Conservation (phyloP, 2,797 vertebrate genomes). For the Gadopsis marmoratus region DNA sequence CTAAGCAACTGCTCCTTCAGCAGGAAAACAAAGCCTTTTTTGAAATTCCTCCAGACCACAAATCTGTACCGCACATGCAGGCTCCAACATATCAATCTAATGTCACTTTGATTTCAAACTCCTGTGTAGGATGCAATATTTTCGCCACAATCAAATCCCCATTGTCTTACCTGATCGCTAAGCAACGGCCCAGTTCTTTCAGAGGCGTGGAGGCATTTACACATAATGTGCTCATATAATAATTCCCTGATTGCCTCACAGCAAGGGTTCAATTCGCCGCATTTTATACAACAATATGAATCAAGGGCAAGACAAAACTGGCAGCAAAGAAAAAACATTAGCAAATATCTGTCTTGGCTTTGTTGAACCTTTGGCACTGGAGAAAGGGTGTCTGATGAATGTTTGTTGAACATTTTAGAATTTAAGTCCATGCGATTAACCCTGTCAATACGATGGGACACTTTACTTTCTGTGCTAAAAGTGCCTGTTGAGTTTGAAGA, state of each 20-base stretch:
- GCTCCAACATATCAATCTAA: background rate
- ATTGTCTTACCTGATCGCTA: constrained; percentile 41
- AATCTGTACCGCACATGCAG: background rate
- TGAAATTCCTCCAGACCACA: constrained; percentile 16
- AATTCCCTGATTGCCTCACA: constrained; percentile 68
- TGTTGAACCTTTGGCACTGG: constrained; percentile 7
- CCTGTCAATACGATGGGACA: background rate
- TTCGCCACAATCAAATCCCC: constrained; percentile 45
- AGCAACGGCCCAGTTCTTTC: constrained; percentile 51
- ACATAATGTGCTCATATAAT: constrained; percentile 55
- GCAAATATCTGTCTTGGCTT: constrained; percentile 9
- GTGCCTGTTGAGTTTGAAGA: constrained; percentile 4
- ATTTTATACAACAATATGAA: constrained; percentile 37
- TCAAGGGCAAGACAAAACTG: constrained; percentile 27
- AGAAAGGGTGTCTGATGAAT: constrained; percentile 15
- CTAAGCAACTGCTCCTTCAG: constrained; percentile 20
- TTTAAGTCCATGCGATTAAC: constrained; percentile 17
- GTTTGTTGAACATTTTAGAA: constrained; percentile 32
- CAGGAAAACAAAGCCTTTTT: constrained; percentile 21
- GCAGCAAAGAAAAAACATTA: constrained; percentile 25
- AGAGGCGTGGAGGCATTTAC: constrained; percentile 49
- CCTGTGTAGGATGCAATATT: constrained; percentile 24
- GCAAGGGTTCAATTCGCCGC: constrained; percentile 33
- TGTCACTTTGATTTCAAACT: background rate
- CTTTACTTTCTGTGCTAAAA: constrained; percentile 10